Evolutionary conservation across 2,888 invertebrate species (phyloP).

Genomic region (Polia nebulosa): DNA sequence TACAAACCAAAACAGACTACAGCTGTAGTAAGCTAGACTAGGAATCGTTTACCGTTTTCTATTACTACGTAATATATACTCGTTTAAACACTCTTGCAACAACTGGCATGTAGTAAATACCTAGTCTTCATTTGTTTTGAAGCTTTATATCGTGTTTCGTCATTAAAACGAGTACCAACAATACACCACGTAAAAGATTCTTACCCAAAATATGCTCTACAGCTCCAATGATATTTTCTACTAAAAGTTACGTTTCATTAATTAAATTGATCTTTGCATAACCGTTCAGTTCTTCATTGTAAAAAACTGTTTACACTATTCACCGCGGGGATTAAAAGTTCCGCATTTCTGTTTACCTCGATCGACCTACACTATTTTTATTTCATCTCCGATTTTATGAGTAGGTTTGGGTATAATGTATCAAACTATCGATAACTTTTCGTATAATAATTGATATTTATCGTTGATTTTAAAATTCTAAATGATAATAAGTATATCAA

Average conservation of each 20-base stretch:
- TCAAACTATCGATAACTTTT: background rate
- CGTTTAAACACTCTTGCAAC: too few species aligned
- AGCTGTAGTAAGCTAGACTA: too few species aligned
- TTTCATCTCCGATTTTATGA: slow-evolving; percentile 5
- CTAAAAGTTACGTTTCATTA: background rate
- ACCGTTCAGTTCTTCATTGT: background rate
- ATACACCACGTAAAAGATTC: background rate
- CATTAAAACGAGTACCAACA: too few species aligned
- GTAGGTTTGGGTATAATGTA: background rate
- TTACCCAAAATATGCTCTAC: background rate
- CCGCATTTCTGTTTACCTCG: slow-evolving; percentile 2
- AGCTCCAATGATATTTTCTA: background rate
- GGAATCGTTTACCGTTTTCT: too few species aligned
- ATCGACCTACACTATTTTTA: slow-evolving; percentile 26
- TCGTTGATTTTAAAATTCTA: background rate
- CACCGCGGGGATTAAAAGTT: slow-evolving; percentile 5
- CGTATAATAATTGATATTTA: background rate
- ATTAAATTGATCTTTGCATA: background rate
- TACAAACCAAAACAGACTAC: too few species aligned
- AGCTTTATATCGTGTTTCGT: too few species aligned
- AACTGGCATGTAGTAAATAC: too few species aligned
- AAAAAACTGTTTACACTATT: background rate
- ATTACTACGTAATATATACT: too few species aligned
- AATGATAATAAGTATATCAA: too few species aligned
- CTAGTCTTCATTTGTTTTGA: too few species aligned